Base-by-base conservation (phyloP, 2,113 vertebrate species). In the Melozone crissalis region DNA sequence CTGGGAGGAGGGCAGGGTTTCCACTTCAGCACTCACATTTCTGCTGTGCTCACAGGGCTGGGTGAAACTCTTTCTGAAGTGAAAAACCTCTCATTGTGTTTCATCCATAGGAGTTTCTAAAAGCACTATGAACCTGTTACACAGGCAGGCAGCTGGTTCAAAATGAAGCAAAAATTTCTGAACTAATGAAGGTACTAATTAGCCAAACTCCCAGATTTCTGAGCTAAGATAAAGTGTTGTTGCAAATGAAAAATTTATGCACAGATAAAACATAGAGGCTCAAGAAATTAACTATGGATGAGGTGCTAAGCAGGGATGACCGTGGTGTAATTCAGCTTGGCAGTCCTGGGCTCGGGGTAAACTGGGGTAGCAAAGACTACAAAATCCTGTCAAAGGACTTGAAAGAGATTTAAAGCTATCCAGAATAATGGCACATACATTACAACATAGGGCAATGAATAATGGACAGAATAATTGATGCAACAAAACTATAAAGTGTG, bases 221-320 rank as follows among this genome's bases (percentile, higher is more conserved):
- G 66, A 82, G 71, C 49, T 95, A 93, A 85, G 81, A 76, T 73
- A 49, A 95, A 93, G 61, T 92, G 62, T 62, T 91, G 89, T 94
- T 84, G 58, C 69, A 94, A 82, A 95, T 95, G 84, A 93, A 96
- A 96, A 73, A 89, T 92, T 94, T 65, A 97, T 86, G 55, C n/a
- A 58, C 15, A 55, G 89, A 87, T 81, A 93, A 92, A 92, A 73
- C 80, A 81, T 0, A 89, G 86, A 55, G 69, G 83, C 83, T 93
- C 46, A 67, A 89, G 80, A 81, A 92, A 93, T 96, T 91, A 95
- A 91, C 78, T 91, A 93, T 95, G 89, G 46, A 95, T 93, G 87
- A 96, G 58, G 59, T 54, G 58, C 89, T 93, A 94, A 94, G 66
- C 31, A 85, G 84, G 62, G 88, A 78, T 77, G 66, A 87, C 81